Base-by-base conservation (phyloP, 2,888 invertebrate genomes). In the Loripinus fragilis region DNA sequence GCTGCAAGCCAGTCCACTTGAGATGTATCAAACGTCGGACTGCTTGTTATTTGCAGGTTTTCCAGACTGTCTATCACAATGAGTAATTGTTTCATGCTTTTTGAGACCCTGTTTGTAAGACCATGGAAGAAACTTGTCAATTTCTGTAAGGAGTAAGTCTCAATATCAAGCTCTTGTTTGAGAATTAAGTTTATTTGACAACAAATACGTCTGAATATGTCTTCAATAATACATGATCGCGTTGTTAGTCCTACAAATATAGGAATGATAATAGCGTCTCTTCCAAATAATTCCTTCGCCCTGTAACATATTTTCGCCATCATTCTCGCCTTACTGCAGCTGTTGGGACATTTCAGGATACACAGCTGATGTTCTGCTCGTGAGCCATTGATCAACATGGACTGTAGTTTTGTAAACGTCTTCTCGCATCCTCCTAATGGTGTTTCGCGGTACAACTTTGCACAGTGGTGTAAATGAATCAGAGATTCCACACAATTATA, bases 91-190 rank as follows among this genome's bases (percentile, higher is more conserved):
- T 78, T 74, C 25, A 74, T 52, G 15, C 85, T 81, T 45, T 87
- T 87, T 0, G 88, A 86, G 7, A 89, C 80, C 42, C 87, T 80
- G 71, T 89, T 85, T 50, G 89, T 73, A 38, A 89, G 81, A 17
- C 88, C 86, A 28, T 89, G 87, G 60, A 90, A 86, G 71, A 88
- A 90, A 64, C 85, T 87, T 20, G 78, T 80, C 23, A 87, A 65
- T 45, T 83, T 76, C 20, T 74, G 64, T 12, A 84, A 45, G 15
- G 81, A 80, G 38, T 83, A 80, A 23, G 81, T 82, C 25, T 87
- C 85, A 15, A 87, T 80, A 35, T 87, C 86, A 33, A 85, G 60
- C 35, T 85, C 77, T 60, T 87, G 85, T 30, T 79, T 76, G 15
- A 87, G 72, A 38, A 84, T 66, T 28, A 78, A 42, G 65, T 85